Conservation (phyloP, 2,113 vertebrate species). For the Terrapene triunguis region DNA sequence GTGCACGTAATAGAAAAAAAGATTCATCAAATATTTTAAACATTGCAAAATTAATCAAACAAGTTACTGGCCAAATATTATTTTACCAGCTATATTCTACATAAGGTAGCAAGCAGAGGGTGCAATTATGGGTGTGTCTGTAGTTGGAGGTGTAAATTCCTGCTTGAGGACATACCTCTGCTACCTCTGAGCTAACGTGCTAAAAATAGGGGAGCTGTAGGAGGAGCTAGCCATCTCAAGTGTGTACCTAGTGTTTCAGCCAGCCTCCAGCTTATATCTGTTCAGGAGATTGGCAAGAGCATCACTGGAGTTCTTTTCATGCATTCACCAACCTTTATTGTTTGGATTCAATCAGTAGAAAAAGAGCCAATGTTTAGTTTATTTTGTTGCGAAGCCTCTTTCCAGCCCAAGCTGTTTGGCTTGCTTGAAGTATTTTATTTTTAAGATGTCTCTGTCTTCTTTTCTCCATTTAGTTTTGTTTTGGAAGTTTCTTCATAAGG, state of each 20-base stretch:
- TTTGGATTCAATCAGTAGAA: background rate
- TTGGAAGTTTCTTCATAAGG: background rate
- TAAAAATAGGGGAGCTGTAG: background rate
- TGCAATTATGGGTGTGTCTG: background rate
- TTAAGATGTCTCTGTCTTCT: background rate
- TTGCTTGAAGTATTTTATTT: background rate
- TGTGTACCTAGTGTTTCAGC: background rate
- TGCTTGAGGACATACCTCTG: background rate
- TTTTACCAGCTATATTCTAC: background rate
- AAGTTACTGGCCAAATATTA: background rate
- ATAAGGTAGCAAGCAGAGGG: background rate
- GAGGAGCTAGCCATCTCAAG: background rate
- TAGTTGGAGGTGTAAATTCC: background rate
- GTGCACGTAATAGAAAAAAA: background rate
- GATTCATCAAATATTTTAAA: background rate
- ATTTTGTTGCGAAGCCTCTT: background rate
- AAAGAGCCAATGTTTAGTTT: background rate
- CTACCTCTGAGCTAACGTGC: background rate
- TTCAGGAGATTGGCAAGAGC: background rate
- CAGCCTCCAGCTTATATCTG: background rate
- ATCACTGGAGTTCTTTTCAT: background rate
- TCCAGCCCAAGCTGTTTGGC: background rate
- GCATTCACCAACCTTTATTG: background rate
- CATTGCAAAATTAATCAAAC: background rate
- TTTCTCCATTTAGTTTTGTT: background rate